Percentiles rank a stretch among this genome's conserved stretches.
phyloP scores from a whole-genome alignment of 2,113 vertebrate species.

The Aptenodytes patagonicus region DNA sequence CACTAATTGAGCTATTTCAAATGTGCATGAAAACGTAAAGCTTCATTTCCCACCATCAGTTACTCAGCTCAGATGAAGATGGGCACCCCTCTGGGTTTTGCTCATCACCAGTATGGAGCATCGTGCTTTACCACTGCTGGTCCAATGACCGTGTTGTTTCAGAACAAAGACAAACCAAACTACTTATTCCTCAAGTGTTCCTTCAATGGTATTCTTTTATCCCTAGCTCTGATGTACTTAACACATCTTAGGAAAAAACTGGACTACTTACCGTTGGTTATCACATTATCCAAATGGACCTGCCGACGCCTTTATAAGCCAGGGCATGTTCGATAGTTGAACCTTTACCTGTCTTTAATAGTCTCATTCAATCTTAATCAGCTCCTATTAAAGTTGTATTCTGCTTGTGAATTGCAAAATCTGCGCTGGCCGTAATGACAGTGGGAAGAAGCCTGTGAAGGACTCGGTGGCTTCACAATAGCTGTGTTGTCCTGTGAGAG shows the following conservation, averaged over 20 bases:
- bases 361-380: not conserved
- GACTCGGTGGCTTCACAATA: not conserved
- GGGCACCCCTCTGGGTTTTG: not conserved
- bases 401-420: not conserved
- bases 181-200: not conserved
- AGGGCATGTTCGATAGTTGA: not conserved
- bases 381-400: not conserved
- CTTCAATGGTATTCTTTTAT: not conserved
- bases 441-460: not conserved
- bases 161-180: not conserved
- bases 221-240: not conserved
- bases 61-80: not conserved
- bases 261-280: not conserved
- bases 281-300: not conserved
- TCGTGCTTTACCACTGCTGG: not conserved
- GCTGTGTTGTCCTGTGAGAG: not conserved
- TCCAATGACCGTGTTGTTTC: not conserved
- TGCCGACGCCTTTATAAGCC: not conserved
- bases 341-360: not conserved
- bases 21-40: not conserved
- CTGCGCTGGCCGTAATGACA: not conserved
- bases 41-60: not conserved
- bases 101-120: not conserved
- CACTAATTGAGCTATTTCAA: not conserved
- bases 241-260: not conserved